phyloP scores from a whole-genome alignment of 2,113 vertebrate genomes.

The Semnopithecus entellus region DNA sequence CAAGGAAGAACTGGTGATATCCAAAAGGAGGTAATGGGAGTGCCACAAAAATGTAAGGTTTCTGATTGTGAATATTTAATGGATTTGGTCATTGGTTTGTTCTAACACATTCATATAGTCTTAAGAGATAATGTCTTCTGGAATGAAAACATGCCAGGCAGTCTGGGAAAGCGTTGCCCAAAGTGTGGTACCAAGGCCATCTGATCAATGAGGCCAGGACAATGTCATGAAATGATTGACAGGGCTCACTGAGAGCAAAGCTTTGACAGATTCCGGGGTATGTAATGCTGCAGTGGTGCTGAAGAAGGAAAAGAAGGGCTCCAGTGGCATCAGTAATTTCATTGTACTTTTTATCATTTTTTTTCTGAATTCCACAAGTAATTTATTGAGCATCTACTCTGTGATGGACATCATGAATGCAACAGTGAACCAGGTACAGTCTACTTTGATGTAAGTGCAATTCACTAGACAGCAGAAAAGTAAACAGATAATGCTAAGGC shows the following conservation, averaged over 20 bases:
- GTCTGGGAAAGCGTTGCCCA: neutral
- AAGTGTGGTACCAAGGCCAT: neutral
- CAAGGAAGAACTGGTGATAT: neutral
- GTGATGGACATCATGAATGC: too few relatives aligned
- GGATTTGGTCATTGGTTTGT: neutral
- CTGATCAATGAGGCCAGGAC: accelerated
- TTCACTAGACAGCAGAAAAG: neutral
- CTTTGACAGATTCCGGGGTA: neutral
- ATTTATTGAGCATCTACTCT: neutral
- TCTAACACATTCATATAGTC: neutral
- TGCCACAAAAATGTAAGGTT: neutral
- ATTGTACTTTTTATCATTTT: accelerated
- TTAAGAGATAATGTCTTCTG: neutral
- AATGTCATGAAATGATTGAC: neutral
- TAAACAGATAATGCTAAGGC: neutral
- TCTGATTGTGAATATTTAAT: neutral
- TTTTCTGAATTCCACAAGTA: neutral
- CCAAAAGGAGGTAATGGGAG: neutral
- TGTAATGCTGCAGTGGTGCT: neutral
- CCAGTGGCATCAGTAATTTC: accelerated
- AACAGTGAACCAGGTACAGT: neutral
- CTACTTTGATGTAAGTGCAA: neutral
- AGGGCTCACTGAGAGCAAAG: neutral
- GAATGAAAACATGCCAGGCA: neutral
- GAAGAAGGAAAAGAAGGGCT: neutral